phyloP scores from a whole-genome alignment of 2,888 invertebrate genomes.

The Salpingus planirostris region DNA sequence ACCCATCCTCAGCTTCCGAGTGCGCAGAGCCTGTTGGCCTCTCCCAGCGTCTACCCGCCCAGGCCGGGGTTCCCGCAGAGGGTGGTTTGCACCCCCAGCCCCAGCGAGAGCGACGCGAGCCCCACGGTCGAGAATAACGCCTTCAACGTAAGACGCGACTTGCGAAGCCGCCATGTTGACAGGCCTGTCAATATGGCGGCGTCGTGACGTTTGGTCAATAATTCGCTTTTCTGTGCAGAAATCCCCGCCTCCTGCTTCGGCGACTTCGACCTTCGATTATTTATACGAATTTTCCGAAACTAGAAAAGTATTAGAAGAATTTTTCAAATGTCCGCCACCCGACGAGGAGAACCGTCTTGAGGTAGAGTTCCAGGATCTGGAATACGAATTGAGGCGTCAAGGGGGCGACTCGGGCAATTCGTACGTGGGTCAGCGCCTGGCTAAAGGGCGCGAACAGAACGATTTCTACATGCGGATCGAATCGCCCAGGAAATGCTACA shows the following conservation, averaged over 20 bases:
- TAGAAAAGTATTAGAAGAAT: conserved; percentile 83
- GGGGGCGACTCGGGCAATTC: conserved; percentile 54
- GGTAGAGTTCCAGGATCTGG: conserved; percentile 56
- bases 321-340: conserved; percentile 72
- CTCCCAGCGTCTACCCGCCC: conserved; percentile 64
- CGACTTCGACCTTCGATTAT: conserved; percentile 71
- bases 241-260: conserved; percentile 18
- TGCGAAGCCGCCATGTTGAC: too few species aligned
- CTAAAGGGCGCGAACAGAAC: conserved; percentile 46
- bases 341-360: conserved; percentile 51
- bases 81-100: conserved; percentile 42
- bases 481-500: conserved; percentile 52
- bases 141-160: conserved; percentile 31
- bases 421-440: conserved; percentile 66
- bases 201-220: neutral
- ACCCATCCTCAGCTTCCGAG: conserved; percentile 48
- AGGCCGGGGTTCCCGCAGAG: conserved; percentile 82
- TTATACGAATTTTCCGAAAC: conserved; percentile 90
- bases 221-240: conserved; percentile 3
- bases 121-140: conserved; percentile 31
- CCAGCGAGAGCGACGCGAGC: conserved; percentile 34
- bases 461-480: conserved; percentile 43
- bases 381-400: conserved; percentile 70
- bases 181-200: too few species aligned
- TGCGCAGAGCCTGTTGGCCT: conserved; percentile 49